Base-by-base conservation (phyloP, 1,140 invertebrate species). In the Anagrus nilaparvatae region DNA sequence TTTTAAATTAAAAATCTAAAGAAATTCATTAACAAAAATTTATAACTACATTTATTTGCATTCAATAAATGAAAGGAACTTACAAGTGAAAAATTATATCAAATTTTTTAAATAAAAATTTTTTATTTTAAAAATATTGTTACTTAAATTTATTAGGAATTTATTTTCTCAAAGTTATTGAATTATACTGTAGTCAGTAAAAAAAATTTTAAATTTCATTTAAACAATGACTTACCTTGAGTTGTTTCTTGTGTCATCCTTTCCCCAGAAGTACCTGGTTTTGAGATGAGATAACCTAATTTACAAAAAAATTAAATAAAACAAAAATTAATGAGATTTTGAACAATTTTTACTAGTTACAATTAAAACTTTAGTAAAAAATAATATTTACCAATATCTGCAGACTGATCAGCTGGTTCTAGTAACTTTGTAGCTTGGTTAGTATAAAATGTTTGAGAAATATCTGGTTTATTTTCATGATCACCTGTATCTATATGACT, bases 191-290 rank as follows among this genome's bases (percentile, higher is more conserved):
- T 49, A 50, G 47, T 51, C 51, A 46, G 34, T 42, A 12, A n/a
- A 38, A 48, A 47, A 48, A 52, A 47, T 43, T 36, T 38, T 6
- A 44, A 41, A 20, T 38, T 29, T 43, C 14, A 40, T 40, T 45
- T 47, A 29, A 21, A 45, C 23, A 48, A 50, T 51, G 28, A 69
- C 68, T 70, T 54, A 70, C 68, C 68, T 60, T 69, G 66, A 42
- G 59, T 56, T 49, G 65, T 53, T 41, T 70, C 68, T 40, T 69
- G 68, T 25, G 62, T 45, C 50, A 57, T 37, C 44, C 66, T 64
- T 27, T 69, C 65, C 28, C 64, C 60, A 16, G 66, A 69, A 39
- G 68, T 67, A 44, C 68, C 59, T 40, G 68, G 67, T 55, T 70
- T 70, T 13, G 62, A 61, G 36, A 69, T 55, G 49, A 69, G 55